Evolutionary conservation across 1,140 invertebrate species (phyloP).

Genomic region (Bemisia tabaci): DNA sequence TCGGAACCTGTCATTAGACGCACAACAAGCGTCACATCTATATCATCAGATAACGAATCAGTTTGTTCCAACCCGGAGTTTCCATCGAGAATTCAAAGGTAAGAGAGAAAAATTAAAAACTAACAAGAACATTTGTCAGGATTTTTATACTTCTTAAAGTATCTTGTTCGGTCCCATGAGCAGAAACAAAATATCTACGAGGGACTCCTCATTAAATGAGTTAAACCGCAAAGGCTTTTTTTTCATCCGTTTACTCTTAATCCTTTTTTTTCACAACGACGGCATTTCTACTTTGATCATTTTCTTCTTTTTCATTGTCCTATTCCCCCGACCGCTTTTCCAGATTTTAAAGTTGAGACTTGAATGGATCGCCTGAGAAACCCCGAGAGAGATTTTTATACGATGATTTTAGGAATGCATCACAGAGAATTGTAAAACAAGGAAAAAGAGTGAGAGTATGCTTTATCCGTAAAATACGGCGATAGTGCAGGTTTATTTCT

Average conservation of each 20-base stretch:
- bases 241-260: conserved; percentile 2
- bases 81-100: conserved; percentile 18
- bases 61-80: conserved; percentile 11
- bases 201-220: not conserved
- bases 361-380: no score
- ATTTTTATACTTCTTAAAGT: not conserved
- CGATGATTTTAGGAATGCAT: no score
- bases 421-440: no score
- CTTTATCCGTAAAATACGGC: no score
- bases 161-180: not conserved
- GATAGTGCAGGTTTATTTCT: no score
- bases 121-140: not conserved
- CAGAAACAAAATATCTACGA: not conserved
- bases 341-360: no score
- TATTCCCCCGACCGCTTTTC: no score
- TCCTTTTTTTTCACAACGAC: not conserved
- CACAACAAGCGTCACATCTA: not conserved
- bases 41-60: conserved; percentile 24
- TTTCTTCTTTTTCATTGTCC: no score
- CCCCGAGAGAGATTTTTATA: no score
- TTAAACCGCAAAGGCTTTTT: not conserved
- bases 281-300: no score
- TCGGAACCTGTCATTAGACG: not conserved
- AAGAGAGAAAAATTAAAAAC: no score
- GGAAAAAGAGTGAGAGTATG: no score